These are phyloP conservation scores for Salminus brasiliensis DNA, from an alignment of 2,113 vertebrate species.

Conservation along the genomic window DNA sequence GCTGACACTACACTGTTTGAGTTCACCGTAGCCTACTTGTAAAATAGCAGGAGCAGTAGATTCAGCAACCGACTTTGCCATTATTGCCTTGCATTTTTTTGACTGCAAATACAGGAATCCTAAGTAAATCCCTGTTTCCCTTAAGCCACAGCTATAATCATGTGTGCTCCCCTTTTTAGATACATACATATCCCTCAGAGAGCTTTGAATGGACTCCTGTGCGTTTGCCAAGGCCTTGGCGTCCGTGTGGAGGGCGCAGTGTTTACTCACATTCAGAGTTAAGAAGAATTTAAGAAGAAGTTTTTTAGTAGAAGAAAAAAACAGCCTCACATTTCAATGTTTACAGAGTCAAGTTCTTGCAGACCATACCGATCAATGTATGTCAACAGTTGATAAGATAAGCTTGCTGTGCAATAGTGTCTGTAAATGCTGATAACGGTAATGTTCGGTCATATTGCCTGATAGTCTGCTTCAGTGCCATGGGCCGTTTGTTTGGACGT, in stretches of 20 bases:
- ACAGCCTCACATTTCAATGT: not conserved
- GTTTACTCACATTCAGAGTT: constrained; percentile 28
- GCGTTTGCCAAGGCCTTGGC: not conserved
- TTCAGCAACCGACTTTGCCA: not conserved
- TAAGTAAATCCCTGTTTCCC: not conserved
- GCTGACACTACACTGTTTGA: too few species aligned
- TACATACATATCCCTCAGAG: not conserved
- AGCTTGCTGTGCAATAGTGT: not conserved
- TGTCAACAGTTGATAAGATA: constrained; percentile 52
- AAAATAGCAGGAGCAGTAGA: not conserved
- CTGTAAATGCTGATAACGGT: not conserved
- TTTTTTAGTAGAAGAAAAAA: not conserved
- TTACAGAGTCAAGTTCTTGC: constrained; percentile 30
- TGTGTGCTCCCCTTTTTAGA: not conserved
- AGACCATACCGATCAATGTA: constrained; percentile 37
- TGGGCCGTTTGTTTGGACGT: not conserved
- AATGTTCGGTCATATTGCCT: constrained; percentile 19
- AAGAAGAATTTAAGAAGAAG: not conserved
- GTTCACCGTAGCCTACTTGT: not conserved
- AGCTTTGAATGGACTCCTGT: not conserved
- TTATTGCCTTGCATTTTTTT: not conserved
- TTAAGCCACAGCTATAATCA: not conserved
- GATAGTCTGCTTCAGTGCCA: not conserved
- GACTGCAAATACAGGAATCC: not conserved
- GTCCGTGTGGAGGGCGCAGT: constrained; percentile 26